Evolutionary conservation across 1,140 invertebrate species (phyloP).

Genomic region (Aphelenchoides fujianensis): DNA sequence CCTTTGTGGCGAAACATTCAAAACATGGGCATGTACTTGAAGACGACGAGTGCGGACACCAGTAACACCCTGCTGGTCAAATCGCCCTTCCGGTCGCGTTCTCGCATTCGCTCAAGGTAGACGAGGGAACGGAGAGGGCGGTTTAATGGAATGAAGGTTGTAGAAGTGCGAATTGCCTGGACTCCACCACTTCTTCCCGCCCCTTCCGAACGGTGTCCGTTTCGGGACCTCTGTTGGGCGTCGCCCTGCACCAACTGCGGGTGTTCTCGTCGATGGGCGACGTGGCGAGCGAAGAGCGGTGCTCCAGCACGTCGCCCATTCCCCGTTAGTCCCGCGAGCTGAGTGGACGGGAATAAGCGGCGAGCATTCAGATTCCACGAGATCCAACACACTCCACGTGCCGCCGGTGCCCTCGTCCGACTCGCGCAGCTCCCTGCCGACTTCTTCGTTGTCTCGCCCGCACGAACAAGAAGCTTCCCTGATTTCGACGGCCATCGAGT

Average conservation of each 20-base stretch:
- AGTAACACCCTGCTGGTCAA: conserved; percentile 32
- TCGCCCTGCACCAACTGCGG: background rate
- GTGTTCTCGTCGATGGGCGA: background rate
- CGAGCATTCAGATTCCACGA: background rate
- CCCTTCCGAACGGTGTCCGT: background rate
- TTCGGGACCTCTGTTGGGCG: background rate
- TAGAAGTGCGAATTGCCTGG: conserved; percentile 23
- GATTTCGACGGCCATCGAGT: background rate
- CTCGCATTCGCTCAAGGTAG: conserved; percentile 43
- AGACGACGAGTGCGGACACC: conserved; percentile 46
- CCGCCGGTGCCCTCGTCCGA: background rate
- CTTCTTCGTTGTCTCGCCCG: background rate
- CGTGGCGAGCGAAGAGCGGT: background rate
- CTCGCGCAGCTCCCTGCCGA: background rate
- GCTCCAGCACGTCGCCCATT: background rate
- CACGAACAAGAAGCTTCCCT: background rate
- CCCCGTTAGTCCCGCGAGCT: background rate
- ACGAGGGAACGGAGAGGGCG: background rate
- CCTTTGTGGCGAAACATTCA: conserved; percentile 51
- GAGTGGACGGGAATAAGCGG: too few species aligned
- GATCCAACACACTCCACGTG: background rate
- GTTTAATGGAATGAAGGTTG: conserved; percentile 3
- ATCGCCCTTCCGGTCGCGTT: conserved; percentile 40
- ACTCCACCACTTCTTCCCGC: conserved; percentile 1
- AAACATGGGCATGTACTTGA: conserved; percentile 47